A percentile compares a stretch with the other conserved stretches of the same genome.
Evolutionary conservation across 2,888 invertebrate genomes (phyloP).

Genomic region (Hipparchia semele): DNA sequence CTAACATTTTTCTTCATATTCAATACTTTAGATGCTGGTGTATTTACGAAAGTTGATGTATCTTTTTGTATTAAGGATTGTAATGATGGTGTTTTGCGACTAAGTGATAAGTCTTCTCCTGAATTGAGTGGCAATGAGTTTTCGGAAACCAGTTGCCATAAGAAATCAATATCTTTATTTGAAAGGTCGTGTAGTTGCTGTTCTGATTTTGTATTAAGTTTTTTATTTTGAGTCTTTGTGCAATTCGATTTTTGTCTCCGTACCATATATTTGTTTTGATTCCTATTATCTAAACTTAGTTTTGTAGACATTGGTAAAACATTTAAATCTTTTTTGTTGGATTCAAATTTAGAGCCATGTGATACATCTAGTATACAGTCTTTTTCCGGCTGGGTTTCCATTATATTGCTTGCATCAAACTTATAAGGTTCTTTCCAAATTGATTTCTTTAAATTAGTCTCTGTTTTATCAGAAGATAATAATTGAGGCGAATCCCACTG

Average conservation of each 20-base stretch:
- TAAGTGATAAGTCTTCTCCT: slow-evolving; percentile 63
- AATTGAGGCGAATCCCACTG: slow-evolving; percentile 75
- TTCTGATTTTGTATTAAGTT: slow-evolving; percentile 56
- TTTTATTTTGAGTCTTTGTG: slow-evolving; percentile 58
- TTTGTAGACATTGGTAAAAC: slow-evolving; percentile 47
- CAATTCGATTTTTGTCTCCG: slow-evolving; percentile 56
- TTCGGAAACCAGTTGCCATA: slow-evolving; percentile 75
- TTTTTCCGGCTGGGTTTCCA: slow-evolving; percentile 72
- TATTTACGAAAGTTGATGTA: slow-evolving; percentile 49
- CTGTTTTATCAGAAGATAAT: slow-evolving; percentile 60
- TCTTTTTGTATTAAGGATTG: slow-evolving; percentile 77
- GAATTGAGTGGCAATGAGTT: slow-evolving; percentile 60
- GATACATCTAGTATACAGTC: slow-evolving; percentile 61
- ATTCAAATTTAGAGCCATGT: slow-evolving; percentile 58
- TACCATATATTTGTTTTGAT: slow-evolving; percentile 55
- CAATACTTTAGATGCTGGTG: slow-evolving; percentile 58
- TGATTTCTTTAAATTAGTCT: slow-evolving; percentile 66
- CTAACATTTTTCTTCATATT: slow-evolving; percentile 68
- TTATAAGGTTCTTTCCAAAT: slow-evolving; percentile 79
- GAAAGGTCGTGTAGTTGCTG: slow-evolving; percentile 62
- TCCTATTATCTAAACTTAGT: slow-evolving; percentile 44
- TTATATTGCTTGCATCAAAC: slow-evolving; percentile 70
- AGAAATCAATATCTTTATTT: slow-evolving; percentile 73
- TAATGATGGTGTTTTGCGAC: slow-evolving; percentile 69
- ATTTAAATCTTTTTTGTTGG: slow-evolving; percentile 56